Percentiles rank a stretch among this genome's conserved stretches.
phyloP scores from a whole-genome alignment of 2,113 vertebrate genomes.

The Dascyllus trimaculatus region DNA sequence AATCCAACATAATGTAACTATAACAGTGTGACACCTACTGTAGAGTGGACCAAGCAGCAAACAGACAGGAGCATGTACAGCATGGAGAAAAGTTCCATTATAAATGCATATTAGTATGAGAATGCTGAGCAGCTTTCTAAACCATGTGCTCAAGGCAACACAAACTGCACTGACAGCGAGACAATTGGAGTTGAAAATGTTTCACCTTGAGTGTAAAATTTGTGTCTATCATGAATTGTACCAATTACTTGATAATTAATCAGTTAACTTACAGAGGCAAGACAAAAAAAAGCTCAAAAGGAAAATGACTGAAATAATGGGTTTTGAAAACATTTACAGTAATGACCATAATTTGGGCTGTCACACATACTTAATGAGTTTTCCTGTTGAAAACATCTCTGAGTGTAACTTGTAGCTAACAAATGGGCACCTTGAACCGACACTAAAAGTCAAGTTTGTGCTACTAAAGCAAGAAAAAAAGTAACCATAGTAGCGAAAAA shows the following conservation, averaged over 20 bases:
- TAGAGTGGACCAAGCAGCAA: neutral
- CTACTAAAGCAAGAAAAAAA: constrained; percentile 3
- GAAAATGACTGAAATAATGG: no score
- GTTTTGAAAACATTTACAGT: no score
- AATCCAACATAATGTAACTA: neutral
- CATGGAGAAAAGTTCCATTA: neutral
- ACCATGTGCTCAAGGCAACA: neutral
- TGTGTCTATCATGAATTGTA: neutral
- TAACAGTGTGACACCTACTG: neutral
- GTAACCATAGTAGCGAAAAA: neutral
- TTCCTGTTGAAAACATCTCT: no score
- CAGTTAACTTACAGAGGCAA: neutral
- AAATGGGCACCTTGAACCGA: neutral
- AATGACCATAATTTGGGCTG: no score
- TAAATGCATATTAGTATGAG: neutral
- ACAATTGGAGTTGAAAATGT: neutral
- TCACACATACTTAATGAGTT: no score
- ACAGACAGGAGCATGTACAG: neutral
- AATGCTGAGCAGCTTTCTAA: neutral
- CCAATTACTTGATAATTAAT: neutral
- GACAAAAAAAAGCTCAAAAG: neutral
- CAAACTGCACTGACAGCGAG: neutral
- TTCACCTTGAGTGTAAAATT: neutral
- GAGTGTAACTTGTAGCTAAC: neutral
- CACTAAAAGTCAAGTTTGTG: neutral